Evolutionary conservation across 2,113 vertebrate species (phyloP).

Genomic region (Rhynchopsitta pachyrhyncha): DNA sequence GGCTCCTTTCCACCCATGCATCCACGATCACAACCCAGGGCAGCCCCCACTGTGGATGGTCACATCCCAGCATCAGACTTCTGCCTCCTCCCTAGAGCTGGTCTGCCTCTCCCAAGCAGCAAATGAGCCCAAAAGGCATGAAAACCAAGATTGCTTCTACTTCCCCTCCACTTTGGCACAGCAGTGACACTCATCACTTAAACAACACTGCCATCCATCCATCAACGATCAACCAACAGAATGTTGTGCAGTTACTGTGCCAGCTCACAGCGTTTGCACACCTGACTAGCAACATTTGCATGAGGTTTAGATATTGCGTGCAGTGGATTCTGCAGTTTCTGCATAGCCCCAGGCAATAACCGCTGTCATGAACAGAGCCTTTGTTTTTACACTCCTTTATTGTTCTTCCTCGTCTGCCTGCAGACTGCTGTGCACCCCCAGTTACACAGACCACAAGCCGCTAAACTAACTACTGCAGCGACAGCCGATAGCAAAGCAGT

Average conservation of each 20-base stretch:
- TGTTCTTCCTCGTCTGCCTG: neutral
- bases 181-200: neutral
- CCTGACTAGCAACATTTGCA: neutral
- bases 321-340: neutral
- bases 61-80: neutral
- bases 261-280: neutral
- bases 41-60: rapidly evolving
- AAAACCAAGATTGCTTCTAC: neutral
- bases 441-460: neutral
- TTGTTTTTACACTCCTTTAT: neutral
- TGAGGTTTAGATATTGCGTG: neutral
- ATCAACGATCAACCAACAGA: neutral
- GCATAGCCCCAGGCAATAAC: neutral
- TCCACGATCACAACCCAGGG: neutral
- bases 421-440: neutral
- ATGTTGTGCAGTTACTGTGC: neutral
- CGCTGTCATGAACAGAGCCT: neutral
- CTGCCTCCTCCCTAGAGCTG: neutral
- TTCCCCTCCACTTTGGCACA: neutral
- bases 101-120: neutral
- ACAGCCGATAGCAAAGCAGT: neutral
- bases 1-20: neutral
- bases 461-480: neutral
- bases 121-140: neutral
- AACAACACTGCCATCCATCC: neutral